Evolutionary conservation across 2,888 invertebrate genomes (phyloP).

Genomic region (Plemyria rubiginata): DNA sequence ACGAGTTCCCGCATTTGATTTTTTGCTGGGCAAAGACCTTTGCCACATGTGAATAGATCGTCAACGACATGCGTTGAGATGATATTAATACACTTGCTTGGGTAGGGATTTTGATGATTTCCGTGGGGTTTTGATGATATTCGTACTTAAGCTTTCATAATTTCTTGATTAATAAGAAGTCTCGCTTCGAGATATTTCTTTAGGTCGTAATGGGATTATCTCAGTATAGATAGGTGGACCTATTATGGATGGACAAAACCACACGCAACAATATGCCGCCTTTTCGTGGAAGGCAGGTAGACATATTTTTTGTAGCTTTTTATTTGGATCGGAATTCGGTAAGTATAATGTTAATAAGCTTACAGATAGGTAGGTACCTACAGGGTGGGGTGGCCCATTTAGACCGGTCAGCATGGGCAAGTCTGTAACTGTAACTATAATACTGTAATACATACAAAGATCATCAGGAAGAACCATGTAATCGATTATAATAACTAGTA

Average conservation of each 20-base stretch:
- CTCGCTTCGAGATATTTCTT: constrained; percentile 67
- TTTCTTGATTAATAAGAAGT: constrained; percentile 70
- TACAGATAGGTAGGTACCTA: no score
- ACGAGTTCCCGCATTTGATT: constrained; percentile 61
- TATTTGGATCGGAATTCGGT: constrained; percentile 65
- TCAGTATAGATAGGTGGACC: constrained; percentile 50
- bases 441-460: no score
- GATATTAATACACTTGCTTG: constrained; percentile 26
- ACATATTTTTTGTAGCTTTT: constrained; percentile 73
- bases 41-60: constrained; percentile 43
- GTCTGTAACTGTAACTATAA: no score
- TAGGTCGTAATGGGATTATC: constrained; percentile 66
- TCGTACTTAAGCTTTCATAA: constrained; percentile 73
- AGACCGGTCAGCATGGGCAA: no score
- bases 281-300: constrained; percentile 80
- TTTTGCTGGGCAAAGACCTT: constrained; percentile 52
- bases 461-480: no score
- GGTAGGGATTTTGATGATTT: constrained; percentile 63
- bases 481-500: no score
- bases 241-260: constrained; percentile 38
- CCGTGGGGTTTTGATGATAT: constrained; percentile 69
- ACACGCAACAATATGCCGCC: constrained; percentile 61
- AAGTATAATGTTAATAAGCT: constrained; percentile 37
- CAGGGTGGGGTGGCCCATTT: no score
- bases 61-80: constrained; percentile 27